These are phyloP conservation scores for Gastracanthus pulcherrimus DNA, from an alignment of 2,888 invertebrate species.

Conservation along the genomic window DNA sequence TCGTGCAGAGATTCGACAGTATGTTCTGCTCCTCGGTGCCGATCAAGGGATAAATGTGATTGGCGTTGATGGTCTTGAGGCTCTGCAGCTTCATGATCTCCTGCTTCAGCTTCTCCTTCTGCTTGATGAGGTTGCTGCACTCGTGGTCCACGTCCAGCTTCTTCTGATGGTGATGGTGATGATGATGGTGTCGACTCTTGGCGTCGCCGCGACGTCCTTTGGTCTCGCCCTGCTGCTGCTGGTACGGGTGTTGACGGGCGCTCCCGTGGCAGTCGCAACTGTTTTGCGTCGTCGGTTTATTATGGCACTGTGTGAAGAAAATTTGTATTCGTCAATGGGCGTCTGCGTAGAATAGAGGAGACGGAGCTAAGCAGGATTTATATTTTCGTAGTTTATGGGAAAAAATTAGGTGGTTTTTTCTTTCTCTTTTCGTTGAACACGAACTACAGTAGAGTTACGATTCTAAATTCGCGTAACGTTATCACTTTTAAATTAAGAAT, in stretches of 20 bases:
- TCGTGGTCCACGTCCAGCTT: conserved; percentile 64
- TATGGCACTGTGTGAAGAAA: conserved; percentile 40
- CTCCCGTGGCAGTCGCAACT: conserved; percentile 35
- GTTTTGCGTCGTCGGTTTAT: conserved; percentile 25
- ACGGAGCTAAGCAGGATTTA: too few relatives aligned
- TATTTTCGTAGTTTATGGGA: too few relatives aligned
- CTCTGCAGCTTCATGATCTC: conserved; percentile 68
- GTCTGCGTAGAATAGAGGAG: too few relatives aligned
- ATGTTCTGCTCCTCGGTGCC: conserved; percentile 59
- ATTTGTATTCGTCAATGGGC: too few relatives aligned
- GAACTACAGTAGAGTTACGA: too few relatives aligned
- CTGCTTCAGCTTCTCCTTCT: conserved; percentile 67
- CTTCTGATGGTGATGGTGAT: conserved; percentile 61
- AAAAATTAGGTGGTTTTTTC: too few relatives aligned
- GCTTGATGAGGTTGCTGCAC: conserved; percentile 62
- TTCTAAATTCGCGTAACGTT: too few relatives aligned
- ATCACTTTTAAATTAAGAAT: too few relatives aligned
- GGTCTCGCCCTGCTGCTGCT: not conserved
- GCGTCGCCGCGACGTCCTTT: conserved; percentile 26
- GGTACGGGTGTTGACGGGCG: conserved; percentile 18
- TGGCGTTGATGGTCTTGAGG: conserved; percentile 37
- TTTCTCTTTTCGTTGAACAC: too few relatives aligned
- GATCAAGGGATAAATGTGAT: conserved; percentile 47
- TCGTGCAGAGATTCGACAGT: conserved; percentile 66
- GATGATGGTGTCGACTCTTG: conserved; percentile 45